Conservation (phyloP, 1,140 invertebrate species). For the Parasteatoda tepidariorum region DNA sequence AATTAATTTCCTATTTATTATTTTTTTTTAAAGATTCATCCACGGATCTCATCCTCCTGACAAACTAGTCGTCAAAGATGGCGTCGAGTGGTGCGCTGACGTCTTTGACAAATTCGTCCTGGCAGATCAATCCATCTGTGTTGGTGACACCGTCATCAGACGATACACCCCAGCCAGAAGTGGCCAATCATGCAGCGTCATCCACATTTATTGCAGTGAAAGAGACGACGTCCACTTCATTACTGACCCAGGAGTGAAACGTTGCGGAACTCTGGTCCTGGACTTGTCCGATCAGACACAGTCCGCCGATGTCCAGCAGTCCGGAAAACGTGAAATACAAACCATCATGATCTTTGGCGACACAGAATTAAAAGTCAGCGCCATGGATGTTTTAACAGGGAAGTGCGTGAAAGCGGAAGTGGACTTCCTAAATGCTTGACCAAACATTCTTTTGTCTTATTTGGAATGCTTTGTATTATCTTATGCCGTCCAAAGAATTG, state of each 20-base stretch:
- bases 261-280: slow-evolving; percentile 72
- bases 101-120: slow-evolving; percentile 74
- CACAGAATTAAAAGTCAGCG: slow-evolving; percentile 73
- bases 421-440: slow-evolving; percentile 69
- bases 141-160: slow-evolving; percentile 72
- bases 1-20: too few relatives aligned
- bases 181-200: slow-evolving; percentile 71
- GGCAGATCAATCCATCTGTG: slow-evolving; percentile 70
- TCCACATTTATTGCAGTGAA: slow-evolving; percentile 73
- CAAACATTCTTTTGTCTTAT: too few relatives aligned
- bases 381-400: slow-evolving; percentile 72
- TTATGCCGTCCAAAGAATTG: too few relatives aligned
- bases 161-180: slow-evolving; percentile 73
- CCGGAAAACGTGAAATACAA: slow-evolving; percentile 69
- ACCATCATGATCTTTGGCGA: slow-evolving; percentile 74
- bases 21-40: slow-evolving; percentile 68
- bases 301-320: background rate
- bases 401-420: slow-evolving; percentile 71
- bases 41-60: slow-evolving; percentile 70
- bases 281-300: slow-evolving; percentile 66
- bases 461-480: too few relatives aligned
- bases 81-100: slow-evolving; percentile 73
- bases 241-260: slow-evolving; percentile 72
- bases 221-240: slow-evolving; percentile 70
- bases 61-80: slow-evolving; percentile 71